Evolutionary conservation across 1,140 invertebrate genomes (phyloP), one percentile per base, ranked within the genome.

Genomic region (Hyposmocoma kahamanoa): DNA sequence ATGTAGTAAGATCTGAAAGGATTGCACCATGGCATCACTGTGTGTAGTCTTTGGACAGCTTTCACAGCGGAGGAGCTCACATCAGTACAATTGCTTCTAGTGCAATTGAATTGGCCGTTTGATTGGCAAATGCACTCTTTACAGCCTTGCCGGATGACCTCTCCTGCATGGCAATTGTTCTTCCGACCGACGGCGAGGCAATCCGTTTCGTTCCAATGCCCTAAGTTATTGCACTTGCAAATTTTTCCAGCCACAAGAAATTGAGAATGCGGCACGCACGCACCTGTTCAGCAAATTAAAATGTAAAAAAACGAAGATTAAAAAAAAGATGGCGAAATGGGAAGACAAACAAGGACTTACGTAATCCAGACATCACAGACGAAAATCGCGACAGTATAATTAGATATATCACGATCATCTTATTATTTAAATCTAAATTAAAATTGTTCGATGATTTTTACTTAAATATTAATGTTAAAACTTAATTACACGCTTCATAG

Each of bases 1-100:
- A 78, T 26, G 42, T 74, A 75, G 34, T 80, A 84, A 9, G 67
- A 74, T 41, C 50, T 66, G n/a, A 74, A 71, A 1, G 80, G 80
- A 11, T 47, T 69, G 32, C 80, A 84, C 53, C 63, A 67, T 6
- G 42, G 21, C 8, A 56, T 53, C 13, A 59, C 61, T n/a, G 22
- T 47, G 1, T 42, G 36, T 17, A 64, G 19, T 5, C 39, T 44
- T 39, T 56, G 15, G 18, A 15, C 43, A 10, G 21, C 13, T 28
- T 13, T 10, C 20, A 17, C 22, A 43, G 30, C 9, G 38, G 42
- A 6, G 38, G 3, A 9, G 4, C 18, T 6, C 10, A 1, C 38
- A 9, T 8, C 1, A 20, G 19, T n/a, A 21, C 69, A 70, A 11
- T 42, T 56, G 5, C 47, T 57, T 34, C 64, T 62, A 6, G 62